Evolutionary conservation across 2,797 vertebrate genomes (phyloP).

Genomic region (Etheostoma perlongum): DNA sequence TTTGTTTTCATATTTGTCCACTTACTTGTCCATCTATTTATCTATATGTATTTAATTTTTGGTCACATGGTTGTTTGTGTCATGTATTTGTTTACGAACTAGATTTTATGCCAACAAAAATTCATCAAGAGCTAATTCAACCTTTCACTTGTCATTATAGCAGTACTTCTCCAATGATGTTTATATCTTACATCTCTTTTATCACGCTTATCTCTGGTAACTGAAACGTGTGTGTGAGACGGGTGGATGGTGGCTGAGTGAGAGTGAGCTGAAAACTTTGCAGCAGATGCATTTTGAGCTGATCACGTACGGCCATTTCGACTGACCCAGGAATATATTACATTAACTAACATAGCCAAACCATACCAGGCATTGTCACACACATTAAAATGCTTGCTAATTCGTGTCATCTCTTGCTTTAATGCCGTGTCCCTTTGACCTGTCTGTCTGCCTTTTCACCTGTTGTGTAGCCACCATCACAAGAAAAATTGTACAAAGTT

Average conservation of each 20-base stretch:
- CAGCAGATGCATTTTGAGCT: slow-evolving; percentile 55
- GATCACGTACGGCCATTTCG: slow-evolving; percentile 28
- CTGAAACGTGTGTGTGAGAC: slow-evolving; percentile 34
- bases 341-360: slow-evolving; percentile 52
- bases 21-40: slow-evolving; percentile 44
- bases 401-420: slow-evolving; percentile 64
- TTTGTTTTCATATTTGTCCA: slow-evolving; percentile 40
- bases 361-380: slow-evolving; percentile 45
- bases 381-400: slow-evolving; percentile 63
- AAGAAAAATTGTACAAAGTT: slow-evolving; percentile 70
- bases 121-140: slow-evolving; percentile 42
- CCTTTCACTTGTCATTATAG: slow-evolving; percentile 22
- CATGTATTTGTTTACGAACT: slow-evolving; percentile 49
- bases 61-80: slow-evolving; percentile 35
- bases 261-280: slow-evolving; percentile 43
- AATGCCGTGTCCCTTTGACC: slow-evolving; percentile 53
- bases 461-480: slow-evolving; percentile 67
- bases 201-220: slow-evolving; percentile 44
- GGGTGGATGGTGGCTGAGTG: slow-evolving; percentile 40
- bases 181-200: slow-evolving; percentile 30
- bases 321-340: slow-evolving; percentile 55
- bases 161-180: slow-evolving; percentile 30
- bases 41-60: slow-evolving; percentile 38
- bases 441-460: slow-evolving; percentile 64
- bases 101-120: slow-evolving; percentile 50